These are phyloP conservation scores for Nysson spinosus DNA, from an alignment of 2,888 invertebrate genomes.

Conservation along the genomic window DNA sequence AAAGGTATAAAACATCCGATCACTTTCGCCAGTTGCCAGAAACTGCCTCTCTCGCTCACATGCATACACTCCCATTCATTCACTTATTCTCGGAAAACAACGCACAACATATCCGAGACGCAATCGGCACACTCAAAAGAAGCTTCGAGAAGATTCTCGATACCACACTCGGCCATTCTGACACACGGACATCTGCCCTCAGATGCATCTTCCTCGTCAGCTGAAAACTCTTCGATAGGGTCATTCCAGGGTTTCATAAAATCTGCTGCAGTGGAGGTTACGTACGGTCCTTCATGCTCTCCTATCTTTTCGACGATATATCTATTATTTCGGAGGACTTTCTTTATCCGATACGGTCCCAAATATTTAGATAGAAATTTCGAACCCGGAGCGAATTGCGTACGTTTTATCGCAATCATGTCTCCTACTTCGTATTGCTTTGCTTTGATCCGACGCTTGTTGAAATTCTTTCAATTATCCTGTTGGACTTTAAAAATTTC, in stretches of 20 bases:
- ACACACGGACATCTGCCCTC: too few species aligned
- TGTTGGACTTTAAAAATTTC: slow-evolving; percentile 46
- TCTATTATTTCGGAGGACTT: slow-evolving; percentile 58
- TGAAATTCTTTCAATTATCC: slow-evolving; percentile 41
- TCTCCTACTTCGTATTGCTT: slow-evolving; percentile 50
- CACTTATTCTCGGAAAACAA: too few species aligned
- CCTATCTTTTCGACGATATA: slow-evolving; percentile 67
- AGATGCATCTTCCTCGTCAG: slow-evolving; percentile 1
- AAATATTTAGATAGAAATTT: slow-evolving; percentile 68
- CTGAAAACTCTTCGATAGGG: neutral
- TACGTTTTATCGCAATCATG: slow-evolving; percentile 68
- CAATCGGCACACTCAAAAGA: too few species aligned
- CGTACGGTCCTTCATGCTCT: slow-evolving; percentile 56
- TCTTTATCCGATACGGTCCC: slow-evolving; percentile 67
- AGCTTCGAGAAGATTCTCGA: too few species aligned
- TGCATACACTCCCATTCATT: too few species aligned
- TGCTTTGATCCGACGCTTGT: slow-evolving; percentile 33
- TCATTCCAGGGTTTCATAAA: slow-evolving; percentile 57
- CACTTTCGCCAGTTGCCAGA: too few species aligned
- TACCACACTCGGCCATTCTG: too few species aligned
- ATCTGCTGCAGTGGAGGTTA: slow-evolving; percentile 62
- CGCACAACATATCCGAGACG: too few species aligned
- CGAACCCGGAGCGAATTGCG: slow-evolving; percentile 67
- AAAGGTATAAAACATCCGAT: too few species aligned
- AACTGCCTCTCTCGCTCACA: too few species aligned